These are phyloP conservation scores for Probosciger aterrimus DNA, from an alignment of 2,113 vertebrate species.

Conservation along the genomic window DNA sequence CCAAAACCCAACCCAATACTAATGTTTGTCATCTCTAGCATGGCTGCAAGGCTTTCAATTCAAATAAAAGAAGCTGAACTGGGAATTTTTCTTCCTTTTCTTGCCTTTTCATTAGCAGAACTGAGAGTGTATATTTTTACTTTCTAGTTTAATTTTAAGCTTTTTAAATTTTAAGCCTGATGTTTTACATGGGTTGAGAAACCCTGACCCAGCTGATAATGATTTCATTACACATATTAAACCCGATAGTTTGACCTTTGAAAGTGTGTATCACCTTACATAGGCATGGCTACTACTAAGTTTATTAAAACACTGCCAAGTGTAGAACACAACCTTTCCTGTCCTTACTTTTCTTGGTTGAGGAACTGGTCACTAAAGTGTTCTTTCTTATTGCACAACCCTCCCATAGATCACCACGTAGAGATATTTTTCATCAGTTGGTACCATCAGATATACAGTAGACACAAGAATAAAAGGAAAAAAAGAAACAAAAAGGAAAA, in stretches of 20 bases:
- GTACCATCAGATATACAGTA: background rate
- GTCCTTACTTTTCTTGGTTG: background rate
- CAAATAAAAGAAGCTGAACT: background rate
- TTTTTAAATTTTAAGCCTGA: background rate
- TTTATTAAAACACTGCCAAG: background rate
- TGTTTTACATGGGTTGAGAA: background rate
- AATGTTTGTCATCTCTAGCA: background rate
- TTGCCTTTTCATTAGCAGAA: background rate
- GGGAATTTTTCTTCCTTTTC: background rate
- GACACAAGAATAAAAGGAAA: background rate
- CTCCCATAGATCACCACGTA: background rate
- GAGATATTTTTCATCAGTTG: background rate
- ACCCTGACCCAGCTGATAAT: background rate
- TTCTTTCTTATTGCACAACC: background rate
- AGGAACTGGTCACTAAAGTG: background rate
- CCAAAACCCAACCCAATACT: background rate
- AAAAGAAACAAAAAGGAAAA: background rate
- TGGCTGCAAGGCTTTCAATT: background rate
- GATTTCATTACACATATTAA: background rate
- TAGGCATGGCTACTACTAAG: background rate
- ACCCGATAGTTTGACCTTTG: background rate
- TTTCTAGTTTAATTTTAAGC: background rate
- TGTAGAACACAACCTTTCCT: background rate
- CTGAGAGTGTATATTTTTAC: background rate
- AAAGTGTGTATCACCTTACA: background rate